Evolutionary conservation across 2,113 vertebrate species (phyloP).

Genomic region (Antechinus flavipes): DNA sequence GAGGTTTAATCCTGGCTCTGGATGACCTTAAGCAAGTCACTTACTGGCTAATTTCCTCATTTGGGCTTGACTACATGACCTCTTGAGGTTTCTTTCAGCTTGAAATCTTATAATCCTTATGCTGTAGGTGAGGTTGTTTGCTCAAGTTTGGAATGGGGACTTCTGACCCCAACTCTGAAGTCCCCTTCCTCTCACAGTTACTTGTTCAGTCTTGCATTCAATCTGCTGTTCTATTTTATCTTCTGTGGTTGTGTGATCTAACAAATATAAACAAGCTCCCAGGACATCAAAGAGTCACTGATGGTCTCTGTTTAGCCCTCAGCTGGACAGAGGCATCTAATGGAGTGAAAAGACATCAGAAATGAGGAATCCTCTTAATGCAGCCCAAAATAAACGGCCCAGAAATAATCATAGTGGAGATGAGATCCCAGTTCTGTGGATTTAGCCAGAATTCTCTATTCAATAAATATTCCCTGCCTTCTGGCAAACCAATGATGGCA

Average conservation of each 20-base stretch:
- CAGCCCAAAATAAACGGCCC: neutral
- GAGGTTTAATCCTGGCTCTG: neutral
- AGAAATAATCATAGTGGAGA: neutral
- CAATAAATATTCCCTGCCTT: neutral
- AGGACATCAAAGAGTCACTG: constrained; percentile 55
- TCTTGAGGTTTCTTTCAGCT: neutral
- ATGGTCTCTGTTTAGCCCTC: constrained; percentile 47
- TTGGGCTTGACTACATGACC: neutral
- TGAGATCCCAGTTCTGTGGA: neutral
- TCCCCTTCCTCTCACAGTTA: neutral
- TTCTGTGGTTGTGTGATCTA: constrained; percentile 45
- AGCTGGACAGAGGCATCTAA: constrained; percentile 47
- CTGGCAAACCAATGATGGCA: neutral
- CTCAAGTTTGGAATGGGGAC: constrained; percentile 13
- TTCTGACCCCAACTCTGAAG: neutral
- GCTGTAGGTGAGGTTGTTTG: constrained; percentile 7
- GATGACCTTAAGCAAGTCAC: neutral
- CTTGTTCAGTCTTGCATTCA: constrained; percentile 23
- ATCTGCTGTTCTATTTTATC: constrained; percentile 50
- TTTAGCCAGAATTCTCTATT: neutral
- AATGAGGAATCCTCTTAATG: constrained; percentile 10
- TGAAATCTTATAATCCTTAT: neutral
- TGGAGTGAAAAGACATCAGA: constrained; percentile 64
- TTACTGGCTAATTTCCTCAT: neutral
- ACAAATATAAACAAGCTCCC: constrained; percentile 59